Conservation (phyloP, 2,888 invertebrate genomes). For the Tenthredo mesomela region DNA sequence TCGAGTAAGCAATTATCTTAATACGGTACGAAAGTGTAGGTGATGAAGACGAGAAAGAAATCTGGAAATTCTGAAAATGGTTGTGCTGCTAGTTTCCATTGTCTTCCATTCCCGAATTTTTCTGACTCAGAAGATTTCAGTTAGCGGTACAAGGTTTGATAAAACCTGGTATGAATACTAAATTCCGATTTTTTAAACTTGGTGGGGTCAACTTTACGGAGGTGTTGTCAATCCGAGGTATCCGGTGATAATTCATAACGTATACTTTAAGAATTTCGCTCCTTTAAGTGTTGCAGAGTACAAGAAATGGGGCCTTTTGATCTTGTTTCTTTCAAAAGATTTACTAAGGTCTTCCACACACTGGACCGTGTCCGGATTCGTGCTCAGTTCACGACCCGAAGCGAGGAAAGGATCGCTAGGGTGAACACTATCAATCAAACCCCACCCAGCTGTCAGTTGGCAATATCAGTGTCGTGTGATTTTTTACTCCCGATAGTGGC, state of each 20-base stretch:
- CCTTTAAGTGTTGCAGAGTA: not conserved
- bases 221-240: not conserved
- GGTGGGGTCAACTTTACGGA: no score
- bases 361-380: constrained; percentile 19
- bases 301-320: not conserved
- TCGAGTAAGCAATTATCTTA: no score
- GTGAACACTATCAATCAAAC: constrained; percentile 50
- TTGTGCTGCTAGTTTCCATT: no score
- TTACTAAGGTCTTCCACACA: constrained; percentile 5
- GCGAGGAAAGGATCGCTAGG: not conserved
- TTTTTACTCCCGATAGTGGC: constrained; percentile 50
- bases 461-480: constrained; percentile 47
- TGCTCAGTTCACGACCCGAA: not conserved
- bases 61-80: no score
- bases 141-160: no score
- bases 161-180: no score
- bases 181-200: no score
- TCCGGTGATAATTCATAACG: not conserved
- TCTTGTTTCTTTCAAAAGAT: not conserved
- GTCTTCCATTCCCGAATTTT: no score
- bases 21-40: no score
- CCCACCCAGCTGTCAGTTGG: constrained; percentile 25
- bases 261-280: constrained; percentile 5
- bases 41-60: no score
- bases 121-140: no score